These are phyloP conservation scores for Andrena hattorfiana DNA, from an alignment of 2,888 invertebrate genomes.

Conservation along the genomic window DNA sequence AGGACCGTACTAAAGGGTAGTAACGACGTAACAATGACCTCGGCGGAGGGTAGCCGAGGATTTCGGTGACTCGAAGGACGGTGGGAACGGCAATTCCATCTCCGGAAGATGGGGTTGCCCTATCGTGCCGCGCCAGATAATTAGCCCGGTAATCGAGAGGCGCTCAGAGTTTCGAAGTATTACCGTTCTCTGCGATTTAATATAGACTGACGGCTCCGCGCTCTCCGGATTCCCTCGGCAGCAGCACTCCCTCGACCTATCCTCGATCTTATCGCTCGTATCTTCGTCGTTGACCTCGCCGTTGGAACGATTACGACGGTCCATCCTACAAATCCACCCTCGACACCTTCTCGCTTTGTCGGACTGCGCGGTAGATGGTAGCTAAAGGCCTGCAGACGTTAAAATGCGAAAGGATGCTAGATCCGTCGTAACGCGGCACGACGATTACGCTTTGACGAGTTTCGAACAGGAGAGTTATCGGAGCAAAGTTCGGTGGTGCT, in stretches of 20 bases:
- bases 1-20: conserved; percentile 79
- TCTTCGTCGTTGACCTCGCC: conserved; percentile 45
- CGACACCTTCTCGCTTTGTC: neutral
- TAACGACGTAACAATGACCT: conserved; percentile 84
- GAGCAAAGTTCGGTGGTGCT: neutral
- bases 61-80: conserved; percentile 73
- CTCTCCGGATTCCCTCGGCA: conserved; percentile 18
- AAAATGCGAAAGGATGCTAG: no score
- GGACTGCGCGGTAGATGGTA: neutral
- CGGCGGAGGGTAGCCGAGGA: conserved; percentile 70
- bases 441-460: conserved; percentile 18
- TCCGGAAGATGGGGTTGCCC: conserved; percentile 76
- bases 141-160: conserved; percentile 83
- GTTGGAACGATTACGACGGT: conserved; percentile 19
- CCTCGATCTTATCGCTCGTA: conserved; percentile 57
- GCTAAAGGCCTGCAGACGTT: neutral
- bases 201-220: conserved; percentile 50
- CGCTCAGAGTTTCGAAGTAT: conserved; percentile 70
- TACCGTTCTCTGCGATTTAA: conserved; percentile 65
- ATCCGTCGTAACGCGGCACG: neutral
- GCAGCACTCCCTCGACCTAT: neutral
- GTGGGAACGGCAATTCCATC: conserved; percentile 78
- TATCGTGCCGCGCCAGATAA: conserved; percentile 80
- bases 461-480: neutral
- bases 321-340: conserved; percentile 45